These are phyloP conservation scores for Potamarius usumacintae DNA, from an alignment of 2,113 vertebrate genomes.

Conservation along the genomic window DNA sequence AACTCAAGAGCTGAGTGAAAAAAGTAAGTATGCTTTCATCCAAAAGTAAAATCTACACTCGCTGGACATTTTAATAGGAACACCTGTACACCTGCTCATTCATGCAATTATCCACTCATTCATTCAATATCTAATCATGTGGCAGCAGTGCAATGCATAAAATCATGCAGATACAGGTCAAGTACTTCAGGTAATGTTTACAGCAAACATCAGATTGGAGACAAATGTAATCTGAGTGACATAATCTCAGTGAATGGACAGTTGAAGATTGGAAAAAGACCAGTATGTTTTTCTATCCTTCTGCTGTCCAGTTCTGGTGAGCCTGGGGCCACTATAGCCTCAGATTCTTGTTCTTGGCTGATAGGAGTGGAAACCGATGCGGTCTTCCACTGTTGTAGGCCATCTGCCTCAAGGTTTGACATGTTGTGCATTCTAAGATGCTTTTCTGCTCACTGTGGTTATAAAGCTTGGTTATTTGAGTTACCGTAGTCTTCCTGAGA, in stretches of 20 bases:
- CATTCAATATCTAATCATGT: not conserved
- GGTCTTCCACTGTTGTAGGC: not conserved
- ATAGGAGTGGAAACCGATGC: not conserved
- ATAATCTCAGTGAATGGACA: not conserved
- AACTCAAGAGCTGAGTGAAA: constrained; percentile 52
- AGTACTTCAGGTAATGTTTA: not conserved
- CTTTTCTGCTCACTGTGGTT: not conserved
- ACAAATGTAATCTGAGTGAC: not conserved
- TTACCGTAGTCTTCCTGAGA: not conserved
- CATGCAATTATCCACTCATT: not conserved
- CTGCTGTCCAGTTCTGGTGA: not conserved
- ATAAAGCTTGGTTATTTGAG: not conserved
- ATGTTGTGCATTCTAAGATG: not conserved
- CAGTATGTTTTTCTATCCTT: not conserved
- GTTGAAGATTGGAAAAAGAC: not conserved
- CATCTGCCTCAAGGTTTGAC: not conserved
- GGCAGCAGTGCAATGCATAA: not conserved
- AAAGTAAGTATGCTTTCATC: constrained; percentile 49
- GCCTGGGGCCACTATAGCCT: not conserved
- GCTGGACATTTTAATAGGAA: not conserved
- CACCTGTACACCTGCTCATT: not conserved
- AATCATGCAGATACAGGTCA: not conserved
- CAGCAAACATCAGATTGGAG: not conserved
- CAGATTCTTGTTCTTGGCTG: not conserved
- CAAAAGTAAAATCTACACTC: constrained; percentile 6